A percentile compares a stretch with the other conserved stretches of the same genome.
These are phyloP conservation scores for Stomorhina lunata DNA, from an alignment of 2,888 invertebrate species.

Conservation along the genomic window DNA sequence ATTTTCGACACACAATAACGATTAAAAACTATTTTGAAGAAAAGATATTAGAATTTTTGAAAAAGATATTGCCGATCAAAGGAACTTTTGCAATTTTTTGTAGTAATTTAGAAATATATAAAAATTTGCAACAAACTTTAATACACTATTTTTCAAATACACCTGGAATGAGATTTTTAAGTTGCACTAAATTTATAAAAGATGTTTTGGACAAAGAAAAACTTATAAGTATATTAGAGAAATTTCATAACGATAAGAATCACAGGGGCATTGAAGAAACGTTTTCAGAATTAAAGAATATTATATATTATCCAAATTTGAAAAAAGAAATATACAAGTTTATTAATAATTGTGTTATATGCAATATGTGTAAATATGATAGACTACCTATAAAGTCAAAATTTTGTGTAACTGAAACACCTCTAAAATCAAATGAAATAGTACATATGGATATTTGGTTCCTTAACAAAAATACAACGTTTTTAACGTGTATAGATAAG, in stretches of 20 bases:
- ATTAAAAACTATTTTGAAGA: neutral
- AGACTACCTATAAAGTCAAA: constrained; percentile 50
- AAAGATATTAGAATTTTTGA: neutral
- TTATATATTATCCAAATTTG: too few relatives aligned
- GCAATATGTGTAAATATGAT: constrained; percentile 53
- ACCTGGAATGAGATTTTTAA: neutral
- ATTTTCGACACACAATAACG: neutral
- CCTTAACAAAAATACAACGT: constrained; percentile 17
- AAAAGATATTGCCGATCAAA: neutral
- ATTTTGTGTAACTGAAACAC: constrained; percentile 28
- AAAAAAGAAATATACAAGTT: constrained; percentile 54
- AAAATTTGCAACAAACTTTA: too few relatives aligned
- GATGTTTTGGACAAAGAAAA: too few relatives aligned
- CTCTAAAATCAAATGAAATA: constrained; percentile 43
- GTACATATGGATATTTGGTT: constrained; percentile 57
- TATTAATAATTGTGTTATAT: constrained; percentile 43
- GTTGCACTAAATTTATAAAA: neutral
- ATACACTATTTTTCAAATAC: constrained; percentile 11
- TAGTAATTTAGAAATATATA: too few relatives aligned
- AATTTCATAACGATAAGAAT: neutral
- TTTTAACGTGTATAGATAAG: too few relatives aligned
- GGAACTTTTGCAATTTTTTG: constrained; percentile 21
- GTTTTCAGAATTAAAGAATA: too few relatives aligned
- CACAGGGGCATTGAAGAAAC: too few relatives aligned
- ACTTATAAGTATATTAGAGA: neutral